These are phyloP conservation scores for Leptopilina syphax DNA, from an alignment of 2,888 invertebrate genomes.

Conservation along the genomic window DNA sequence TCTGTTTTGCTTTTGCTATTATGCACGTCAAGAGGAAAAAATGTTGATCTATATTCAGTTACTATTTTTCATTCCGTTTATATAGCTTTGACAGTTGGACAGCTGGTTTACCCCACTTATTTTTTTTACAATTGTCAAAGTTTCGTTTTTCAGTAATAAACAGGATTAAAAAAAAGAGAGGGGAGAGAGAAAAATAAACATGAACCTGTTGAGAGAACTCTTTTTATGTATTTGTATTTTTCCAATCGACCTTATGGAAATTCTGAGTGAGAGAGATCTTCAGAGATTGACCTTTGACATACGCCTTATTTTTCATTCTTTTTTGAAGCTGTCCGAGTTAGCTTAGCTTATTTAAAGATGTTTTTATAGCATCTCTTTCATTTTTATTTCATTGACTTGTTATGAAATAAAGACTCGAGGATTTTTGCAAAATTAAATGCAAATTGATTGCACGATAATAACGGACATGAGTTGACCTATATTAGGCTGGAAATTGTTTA, in stretches of 20 bases:
- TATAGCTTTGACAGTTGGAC: constrained; percentile 26
- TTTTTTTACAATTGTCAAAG: not conserved
- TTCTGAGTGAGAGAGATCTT: constrained; percentile 26
- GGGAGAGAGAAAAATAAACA: not conserved
- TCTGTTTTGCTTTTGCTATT: constrained; percentile 24
- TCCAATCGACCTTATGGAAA: constrained; percentile 16
- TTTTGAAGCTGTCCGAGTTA: constrained; percentile 16
- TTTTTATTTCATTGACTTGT: constrained; percentile 24
- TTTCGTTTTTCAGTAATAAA: not conserved
- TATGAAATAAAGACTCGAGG: not conserved
- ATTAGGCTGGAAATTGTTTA: constrained; percentile 33
- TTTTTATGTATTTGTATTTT: constrained; percentile 13
- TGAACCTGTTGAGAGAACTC: not conserved
- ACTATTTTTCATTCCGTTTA: constrained; percentile 2
- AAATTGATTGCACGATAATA: constrained; percentile 18
- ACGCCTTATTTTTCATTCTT: constrained; percentile 31
- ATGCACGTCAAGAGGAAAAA: not conserved
- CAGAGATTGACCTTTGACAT: constrained; percentile 30
- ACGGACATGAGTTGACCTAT: constrained; percentile 17
- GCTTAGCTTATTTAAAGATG: constrained; percentile 26
- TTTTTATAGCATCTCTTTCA: constrained; percentile 12
- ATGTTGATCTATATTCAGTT: not conserved
- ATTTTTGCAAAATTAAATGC: constrained; percentile 23
- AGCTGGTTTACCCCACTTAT: not conserved
- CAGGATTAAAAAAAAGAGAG: not conserved